Base-by-base conservation (phyloP, 2,113 vertebrate genomes). In the Stercorarius parasiticus region DNA sequence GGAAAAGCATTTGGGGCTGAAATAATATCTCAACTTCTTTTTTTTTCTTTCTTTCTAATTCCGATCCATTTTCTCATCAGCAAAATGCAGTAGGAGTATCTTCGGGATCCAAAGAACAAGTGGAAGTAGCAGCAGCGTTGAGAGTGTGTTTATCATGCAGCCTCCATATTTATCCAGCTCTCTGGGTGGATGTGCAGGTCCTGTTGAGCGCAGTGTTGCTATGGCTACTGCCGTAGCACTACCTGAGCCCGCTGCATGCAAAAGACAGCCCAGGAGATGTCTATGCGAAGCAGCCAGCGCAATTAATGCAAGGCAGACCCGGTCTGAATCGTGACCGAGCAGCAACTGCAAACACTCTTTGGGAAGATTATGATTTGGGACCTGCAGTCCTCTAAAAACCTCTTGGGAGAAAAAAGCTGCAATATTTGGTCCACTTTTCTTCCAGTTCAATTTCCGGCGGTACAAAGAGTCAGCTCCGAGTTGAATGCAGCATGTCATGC, bases 241-340 rank as follows among this genome's bases (percentile, higher is more conserved):
- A 62, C 72, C 83, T 78, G 88, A 88, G 86, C 50, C 55, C 3
- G 1, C 62, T 19, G 52, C 6, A n/a, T 3, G 30, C 47, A 43
- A 43, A 79, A 90, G 30, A 1, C 79, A 88, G 73, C 72, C 72
- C 8, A 1, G 61, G 65, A 72, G 86, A 26, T 20, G 36, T 2
- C 52, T 23, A 1, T 17, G 45, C 0, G 9, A 50, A 16, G 6
- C 0, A 66, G 36, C 5, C 72, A 70, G 25, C 1, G 2, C 59
- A 34, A 4, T 20, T 36, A 67, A n/a, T 6, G 15, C 45, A 62
- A 36, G 30, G 36, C 81, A 84, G 58, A 53, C 27, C 19, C 0
- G 0, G 26, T 38, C 56, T 11, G 15, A 87, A 74, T 42, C 56
- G 7, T 3, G 10, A 53, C 9, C 4, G 1, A 64, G 25, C 2